Evolutionary conservation across 2,888 invertebrate species (phyloP).

Genomic region (Cheilosia impressa): DNA sequence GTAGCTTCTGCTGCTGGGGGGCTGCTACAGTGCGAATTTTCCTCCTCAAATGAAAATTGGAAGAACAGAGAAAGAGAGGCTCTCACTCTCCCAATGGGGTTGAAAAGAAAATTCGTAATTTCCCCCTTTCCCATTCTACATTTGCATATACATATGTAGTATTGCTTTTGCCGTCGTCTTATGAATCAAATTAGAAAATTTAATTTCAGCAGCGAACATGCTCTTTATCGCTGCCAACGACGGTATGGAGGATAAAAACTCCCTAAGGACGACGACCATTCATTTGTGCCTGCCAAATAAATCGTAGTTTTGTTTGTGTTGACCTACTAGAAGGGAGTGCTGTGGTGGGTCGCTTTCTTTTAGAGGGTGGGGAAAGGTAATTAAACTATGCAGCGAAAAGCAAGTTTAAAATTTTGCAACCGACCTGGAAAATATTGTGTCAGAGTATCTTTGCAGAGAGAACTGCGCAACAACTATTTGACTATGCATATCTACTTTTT

Average conservation of each 20-base stretch:
- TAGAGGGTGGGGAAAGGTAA: slow-evolving; percentile 50
- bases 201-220: slow-evolving; percentile 12
- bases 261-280: slow-evolving; percentile 33
- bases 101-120: slow-evolving; percentile 29
- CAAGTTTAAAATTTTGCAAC: slow-evolving; percentile 35
- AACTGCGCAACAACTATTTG: slow-evolving; percentile 69
- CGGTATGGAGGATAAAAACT: slow-evolving; percentile 3
- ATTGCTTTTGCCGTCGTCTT: slow-evolving; percentile 11
- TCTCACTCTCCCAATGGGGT: slow-evolving; percentile 8
- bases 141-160: slow-evolving; percentile 31
- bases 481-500: slow-evolving; percentile 31
- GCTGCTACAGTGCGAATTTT: slow-evolving; percentile 49
- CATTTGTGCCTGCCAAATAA: slow-evolving; percentile 39
- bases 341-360: slow-evolving; percentile 7
- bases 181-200: slow-evolving; percentile 26
- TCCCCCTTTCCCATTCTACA: slow-evolving; percentile 29
- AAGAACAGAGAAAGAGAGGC: slow-evolving; percentile 39
- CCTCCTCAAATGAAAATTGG: slow-evolving; percentile 60
- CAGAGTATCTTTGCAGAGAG: slow-evolving; percentile 53
- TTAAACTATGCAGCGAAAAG: slow-evolving; percentile 59
- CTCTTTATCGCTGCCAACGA: background rate
- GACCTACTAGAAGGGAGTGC: slow-evolving; percentile 44
- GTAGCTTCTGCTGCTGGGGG: slow-evolving; percentile 27
- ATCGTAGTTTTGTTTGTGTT: slow-evolving; percentile 31
- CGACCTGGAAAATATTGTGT: slow-evolving; percentile 65